Evolutionary conservation across 2,113 vertebrate genomes (phyloP).

Genomic region (Phrynocephalus versicolor): DNA sequence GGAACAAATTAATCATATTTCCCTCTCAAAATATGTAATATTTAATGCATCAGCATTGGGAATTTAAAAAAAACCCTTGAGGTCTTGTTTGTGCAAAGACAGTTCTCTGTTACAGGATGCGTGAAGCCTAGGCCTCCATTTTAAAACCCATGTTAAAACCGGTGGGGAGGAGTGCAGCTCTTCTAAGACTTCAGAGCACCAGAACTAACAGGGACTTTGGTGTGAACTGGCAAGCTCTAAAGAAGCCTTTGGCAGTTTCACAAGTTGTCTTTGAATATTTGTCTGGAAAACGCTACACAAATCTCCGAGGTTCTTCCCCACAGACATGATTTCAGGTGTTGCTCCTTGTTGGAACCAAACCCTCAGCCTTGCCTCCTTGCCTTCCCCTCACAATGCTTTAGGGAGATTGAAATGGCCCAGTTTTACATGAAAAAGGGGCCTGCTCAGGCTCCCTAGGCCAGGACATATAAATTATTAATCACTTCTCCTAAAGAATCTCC

Average conservation of each 20-base stretch:
- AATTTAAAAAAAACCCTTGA: no score
- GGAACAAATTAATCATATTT: background rate
- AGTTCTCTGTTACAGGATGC: background rate
- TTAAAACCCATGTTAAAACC: background rate
- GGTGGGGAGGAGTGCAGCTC: background rate
- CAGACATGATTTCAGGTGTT: background rate
- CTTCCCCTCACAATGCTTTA: background rate
- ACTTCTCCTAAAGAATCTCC: constrained; percentile 68
- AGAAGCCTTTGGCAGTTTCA: constrained; percentile 36
- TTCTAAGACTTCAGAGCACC: background rate
- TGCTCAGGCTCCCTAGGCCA: constrained; percentile 41
- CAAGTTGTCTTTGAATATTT: constrained; percentile 45
- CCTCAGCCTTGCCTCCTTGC: background rate
- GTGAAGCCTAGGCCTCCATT: no score
- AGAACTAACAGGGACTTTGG: background rate
- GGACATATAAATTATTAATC: constrained; percentile 76
- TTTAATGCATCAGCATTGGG: background rate
- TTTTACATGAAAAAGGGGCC: constrained; percentile 73
- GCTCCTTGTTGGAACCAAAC: background rate
- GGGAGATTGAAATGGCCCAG: constrained; percentile 65
- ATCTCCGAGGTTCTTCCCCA: constrained; percentile 34
- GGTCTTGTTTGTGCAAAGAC: background rate
- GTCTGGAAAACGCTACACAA: constrained; percentile 2
- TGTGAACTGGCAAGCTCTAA: background rate
- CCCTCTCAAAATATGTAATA: background rate